Evolutionary conservation across 2,888 invertebrate species (phyloP).

Genomic region (Agrochola macilenta): DNA sequence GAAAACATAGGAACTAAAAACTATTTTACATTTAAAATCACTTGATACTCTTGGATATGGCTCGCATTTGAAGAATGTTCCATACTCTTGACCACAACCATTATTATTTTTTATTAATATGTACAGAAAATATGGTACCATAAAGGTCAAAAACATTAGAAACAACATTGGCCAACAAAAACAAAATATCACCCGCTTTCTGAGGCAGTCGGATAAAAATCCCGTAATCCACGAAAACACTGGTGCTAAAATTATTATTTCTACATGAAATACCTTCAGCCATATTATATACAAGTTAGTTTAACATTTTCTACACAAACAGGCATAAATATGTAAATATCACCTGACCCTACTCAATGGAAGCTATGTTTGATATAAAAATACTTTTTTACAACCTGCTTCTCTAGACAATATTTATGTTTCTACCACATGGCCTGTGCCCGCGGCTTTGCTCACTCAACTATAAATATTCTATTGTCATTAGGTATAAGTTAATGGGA

Average conservation of each 20-base stretch:
- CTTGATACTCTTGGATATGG: neutral
- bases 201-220: neutral
- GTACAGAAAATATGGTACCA: neutral
- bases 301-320: conserved; percentile 7
- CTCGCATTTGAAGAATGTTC: too few relatives aligned
- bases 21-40: neutral
- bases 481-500: too few relatives aligned
- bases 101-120: neutral
- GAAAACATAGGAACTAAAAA: neutral
- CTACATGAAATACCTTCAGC: conserved; percentile 6
- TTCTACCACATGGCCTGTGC: neutral
- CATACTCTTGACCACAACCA: neutral
- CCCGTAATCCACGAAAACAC: conserved; percentile 10
- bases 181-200: neutral
- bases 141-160: neutral
- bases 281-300: conserved; percentile 5
- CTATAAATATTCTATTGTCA: neutral
- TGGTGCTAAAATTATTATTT: neutral
- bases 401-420: conserved; percentile 9
- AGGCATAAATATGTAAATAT: conserved; percentile 47
- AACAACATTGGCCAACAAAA: neutral
- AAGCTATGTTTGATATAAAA: conserved; percentile 28
- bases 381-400: conserved; percentile 17
- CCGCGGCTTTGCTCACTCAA: neutral
- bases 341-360: conserved; percentile 40